A percentile compares a stretch with the other conserved stretches of the same genome.
Evolutionary conservation across 2,797 vertebrate genomes (phyloP).

Genomic region (Tragopan temminckii): DNA sequence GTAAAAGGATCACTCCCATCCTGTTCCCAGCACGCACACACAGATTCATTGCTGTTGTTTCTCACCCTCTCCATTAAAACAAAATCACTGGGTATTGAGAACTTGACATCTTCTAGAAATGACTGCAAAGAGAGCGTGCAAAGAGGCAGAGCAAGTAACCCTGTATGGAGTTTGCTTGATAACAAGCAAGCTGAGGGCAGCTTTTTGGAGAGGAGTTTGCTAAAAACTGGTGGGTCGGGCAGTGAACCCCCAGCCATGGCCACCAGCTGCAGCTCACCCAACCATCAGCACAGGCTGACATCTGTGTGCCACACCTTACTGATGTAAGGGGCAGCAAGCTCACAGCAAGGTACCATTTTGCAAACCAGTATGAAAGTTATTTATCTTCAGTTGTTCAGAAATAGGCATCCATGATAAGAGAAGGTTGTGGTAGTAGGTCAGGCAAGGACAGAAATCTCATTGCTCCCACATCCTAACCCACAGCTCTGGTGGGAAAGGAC

Average conservation of each 20-base stretch:
- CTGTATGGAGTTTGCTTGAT: background rate
- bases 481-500: background rate
- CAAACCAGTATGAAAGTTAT: rapidly evolving
- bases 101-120: background rate
- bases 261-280: background rate
- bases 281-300: background rate
- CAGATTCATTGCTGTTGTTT: background rate
- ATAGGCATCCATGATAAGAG: background rate
- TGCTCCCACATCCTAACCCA: background rate
- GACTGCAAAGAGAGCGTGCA: background rate
- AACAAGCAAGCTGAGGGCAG: background rate
- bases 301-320: rapidly evolving
- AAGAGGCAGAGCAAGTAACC: background rate
- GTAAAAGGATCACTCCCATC: background rate
- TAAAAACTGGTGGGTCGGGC: background rate
- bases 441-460: background rate
- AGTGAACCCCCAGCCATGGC: background rate
- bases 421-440: background rate
- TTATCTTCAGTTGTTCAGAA: background rate
- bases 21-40: background rate
- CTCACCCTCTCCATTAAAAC: background rate
- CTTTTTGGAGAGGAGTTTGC: background rate
- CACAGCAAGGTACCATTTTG: background rate
- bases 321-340: rapidly evolving
- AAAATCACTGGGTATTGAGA: background rate